These are phyloP conservation scores for Mnemiopsis leidyi DNA, from an alignment of 37 sponge, comb jelly and placozoan genomes.

Conservation along the genomic window DNA sequence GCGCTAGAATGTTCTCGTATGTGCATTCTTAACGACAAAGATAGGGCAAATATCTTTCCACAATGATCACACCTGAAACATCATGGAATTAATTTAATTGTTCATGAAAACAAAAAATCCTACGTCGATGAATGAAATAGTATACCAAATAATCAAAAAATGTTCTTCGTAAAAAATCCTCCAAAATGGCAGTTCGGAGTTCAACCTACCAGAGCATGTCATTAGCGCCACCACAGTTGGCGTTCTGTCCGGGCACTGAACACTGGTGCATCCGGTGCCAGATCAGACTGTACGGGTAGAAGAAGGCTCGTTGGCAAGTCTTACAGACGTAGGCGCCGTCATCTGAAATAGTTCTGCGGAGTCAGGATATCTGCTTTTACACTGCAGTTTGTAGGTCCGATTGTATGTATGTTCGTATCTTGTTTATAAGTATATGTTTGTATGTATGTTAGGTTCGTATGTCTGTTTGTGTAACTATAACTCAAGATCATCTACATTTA, in stretches of 20 bases:
- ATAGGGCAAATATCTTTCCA: conserved; percentile 64
- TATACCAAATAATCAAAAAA: background rate
- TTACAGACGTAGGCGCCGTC: conserved; percentile 64
- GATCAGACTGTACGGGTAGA: conserved; percentile 64
- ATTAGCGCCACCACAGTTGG: conserved; percentile 20
- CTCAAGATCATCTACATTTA: too few species aligned
- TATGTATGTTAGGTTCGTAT: too few species aligned
- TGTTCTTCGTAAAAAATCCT: background rate
- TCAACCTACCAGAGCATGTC: conserved; percentile 57
- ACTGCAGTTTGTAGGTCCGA: too few species aligned
- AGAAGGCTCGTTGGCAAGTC: conserved; percentile 62
- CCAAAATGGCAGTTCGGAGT: background rate
- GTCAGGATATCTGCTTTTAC: too few species aligned
- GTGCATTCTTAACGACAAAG: conserved; percentile 44
- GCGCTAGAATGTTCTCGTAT: conserved; percentile 41
- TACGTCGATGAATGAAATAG: background rate
- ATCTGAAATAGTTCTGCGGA: too few species aligned
- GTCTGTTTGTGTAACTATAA: too few species aligned
- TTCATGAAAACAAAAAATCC: background rate
- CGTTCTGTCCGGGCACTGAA: conserved; percentile 25
- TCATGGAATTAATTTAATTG: too few species aligned
- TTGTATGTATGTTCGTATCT: too few species aligned
- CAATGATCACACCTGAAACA: conserved; percentile 56
- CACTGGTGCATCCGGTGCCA: conserved; percentile 65
- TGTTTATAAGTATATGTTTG: too few species aligned